Base-by-base conservation (phyloP, 2,888 invertebrate species). In the Idaea aversata region DNA sequence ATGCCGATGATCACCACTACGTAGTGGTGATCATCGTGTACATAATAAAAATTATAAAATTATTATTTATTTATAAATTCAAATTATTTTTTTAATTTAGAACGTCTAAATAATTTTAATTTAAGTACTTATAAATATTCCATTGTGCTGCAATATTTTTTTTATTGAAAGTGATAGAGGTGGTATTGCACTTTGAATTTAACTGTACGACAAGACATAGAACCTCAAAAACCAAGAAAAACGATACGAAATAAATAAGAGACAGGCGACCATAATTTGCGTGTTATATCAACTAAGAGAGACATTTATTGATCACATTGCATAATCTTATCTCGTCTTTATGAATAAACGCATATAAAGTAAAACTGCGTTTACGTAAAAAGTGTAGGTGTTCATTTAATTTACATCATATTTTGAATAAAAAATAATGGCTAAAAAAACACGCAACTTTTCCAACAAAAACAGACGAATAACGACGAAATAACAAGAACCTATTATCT, bases 261-360 rank as follows among this genome's bases (percentile, higher is more conserved):
- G 4, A 13, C 47, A 47, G 47, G 13, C 47, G 47, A 47, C 47
- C 47, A 47, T 47, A 47, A 7, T 47, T 47, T 13, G 47, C 47
- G 13, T 47, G 47, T 47, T 47, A 47, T 47, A 47, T 47, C 5
- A 7, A 47, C 47, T 47, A 47, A 47, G 13, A 25, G 47, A 47
- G 47, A 47, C 47, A 47, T 6, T 47, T 47, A 47, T 47, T 47
- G 47, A 47, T 47, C 7, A 10, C 10, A 13, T 47, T 47, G 47
- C 47, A 47, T 47, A 47, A 47, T 47, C 13, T 47, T 47, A 47
- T 47, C 7, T 47, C 47, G n/a, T 47, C 10, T 13, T 0, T 13
- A 47, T 47, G 47, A 47, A 47, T 47, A 47, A 47, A 47, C 47
- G 47, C 47, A 47, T 47, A 47, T 47, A 47, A 47, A 47, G 47